Evolutionary conservation across 2,113 vertebrate species (phyloP), one percentile per base, ranked within the genome.

Genomic region (Sarotherodon lohbergeri): DNA sequence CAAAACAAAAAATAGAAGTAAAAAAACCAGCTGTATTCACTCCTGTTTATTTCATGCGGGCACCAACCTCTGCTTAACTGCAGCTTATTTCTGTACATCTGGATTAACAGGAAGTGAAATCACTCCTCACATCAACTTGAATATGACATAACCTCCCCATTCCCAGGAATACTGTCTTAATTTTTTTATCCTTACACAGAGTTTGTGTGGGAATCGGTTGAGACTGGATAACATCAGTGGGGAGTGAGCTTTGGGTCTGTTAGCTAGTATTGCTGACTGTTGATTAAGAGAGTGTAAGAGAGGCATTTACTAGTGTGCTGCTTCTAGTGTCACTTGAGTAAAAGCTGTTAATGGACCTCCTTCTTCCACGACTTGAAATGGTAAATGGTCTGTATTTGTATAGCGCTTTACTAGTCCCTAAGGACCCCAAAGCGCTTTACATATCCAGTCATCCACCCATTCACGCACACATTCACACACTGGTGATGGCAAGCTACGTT

Each of bases 21-120:
- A 71, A 73, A 24, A 8, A 54, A 29, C 29, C 1, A 19, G 5
- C 3, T 46, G 2, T 10, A 11, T 48, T 29, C 41, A 2, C 41
- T 5, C 68, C 16, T 48, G n/a, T 1, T 76, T 12, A 7, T 48
- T 4, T 76, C 24, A 19, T 16, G 0, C 0, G 1, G 0, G 0
- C 14, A 46, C 22, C 0, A 17, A 9, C 0, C 22, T 27, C 12
- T 10, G 68, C 41, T 7, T 48, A 27, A 48, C 14, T 29, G 22
- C 68, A 48, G 24, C 71, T 29, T 19, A 4, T 29, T 29, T 76
- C 43, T 48, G 71, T 48, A 29, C 43, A 19, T 27, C 1, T 3
- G 41, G 41, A 48, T 46, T 48, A 76, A 29, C 16, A 29, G 71
- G 5, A 76, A 48, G 9, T 48, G 71, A 7, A 27, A 76, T 19